Evolutionary conservation across 2,797 vertebrate genomes (phyloP), one percentile per base, ranked within the genome.

Genomic region (Semaprochilodus insignis): DNA sequence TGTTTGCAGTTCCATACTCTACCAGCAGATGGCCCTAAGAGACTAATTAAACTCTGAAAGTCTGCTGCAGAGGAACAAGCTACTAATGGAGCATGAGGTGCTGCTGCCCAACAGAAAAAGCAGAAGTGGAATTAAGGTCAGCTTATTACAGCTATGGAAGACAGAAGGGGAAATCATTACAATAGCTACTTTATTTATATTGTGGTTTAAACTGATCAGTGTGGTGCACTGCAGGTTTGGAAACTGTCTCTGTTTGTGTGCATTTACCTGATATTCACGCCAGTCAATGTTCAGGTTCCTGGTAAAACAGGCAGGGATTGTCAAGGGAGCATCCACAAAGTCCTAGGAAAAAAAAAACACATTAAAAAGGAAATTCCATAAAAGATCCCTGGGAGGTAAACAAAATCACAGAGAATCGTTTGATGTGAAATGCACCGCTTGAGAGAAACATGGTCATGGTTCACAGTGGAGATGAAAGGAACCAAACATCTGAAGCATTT

Each of bases 321-420:
- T 98, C 92, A 99, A 87, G 6, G 98, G 98, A 89, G 98, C 98
- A 81, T 99, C 98, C 27, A 99, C 98, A 54, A 95, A 97, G 91
- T 99, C 98, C 98, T 99, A 90, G 60, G 0, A 17, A 63, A n/a
- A 44, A 31, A 74, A 74, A 27, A 54, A 31, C 21, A n/a, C 17
- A 25, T 69, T 67, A 13, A 62, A 52, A 44, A 51, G 23, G 40
- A 40, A 40, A 6, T 6, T 40, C 40, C 5, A 40, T 40, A 40
- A 40, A 59, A 34, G 6, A 17, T 14, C 40, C 0, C 8, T 6
- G 8, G 5, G 2, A 40, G 40, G 40, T 8, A 40, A 40, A 40
- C 8, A 40, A 40, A 40, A 8, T 40, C 40, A 40, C 8, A 2
- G 8, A 40, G 8, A 6, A 8, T 6, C 5, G 5, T 40, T 40